These are phyloP conservation scores for Amazona finschi DNA, from an alignment of 2,797 vertebrate species.

Conservation along the genomic window DNA sequence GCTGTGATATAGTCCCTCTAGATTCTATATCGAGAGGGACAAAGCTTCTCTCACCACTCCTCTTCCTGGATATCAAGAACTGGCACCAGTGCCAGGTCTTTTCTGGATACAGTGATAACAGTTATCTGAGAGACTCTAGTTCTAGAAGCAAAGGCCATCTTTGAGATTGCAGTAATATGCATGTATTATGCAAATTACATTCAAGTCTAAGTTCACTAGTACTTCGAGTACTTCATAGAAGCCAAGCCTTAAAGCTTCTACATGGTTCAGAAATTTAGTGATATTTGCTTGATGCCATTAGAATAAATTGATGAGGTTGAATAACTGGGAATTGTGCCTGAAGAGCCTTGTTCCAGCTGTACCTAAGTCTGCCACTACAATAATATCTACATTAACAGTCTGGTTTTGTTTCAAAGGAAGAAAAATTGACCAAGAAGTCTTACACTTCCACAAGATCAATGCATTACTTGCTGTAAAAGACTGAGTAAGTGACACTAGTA, in stretches of 20 bases:
- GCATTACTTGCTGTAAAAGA: not conserved
- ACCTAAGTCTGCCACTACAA: not conserved
- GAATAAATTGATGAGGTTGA: not conserved
- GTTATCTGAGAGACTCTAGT: not conserved
- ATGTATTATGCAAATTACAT: not conserved
- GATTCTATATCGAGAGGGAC: not conserved
- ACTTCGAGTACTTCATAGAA: not conserved
- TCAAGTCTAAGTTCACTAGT: not conserved
- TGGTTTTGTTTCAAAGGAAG: not conserved
- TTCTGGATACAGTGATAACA: not conserved
- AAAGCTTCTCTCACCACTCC: not conserved
- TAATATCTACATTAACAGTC: not conserved
- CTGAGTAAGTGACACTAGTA: not conserved
- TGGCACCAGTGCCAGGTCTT: not conserved
- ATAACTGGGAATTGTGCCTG: not conserved
- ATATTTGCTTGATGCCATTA: not conserved
- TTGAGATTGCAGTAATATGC: not conserved
- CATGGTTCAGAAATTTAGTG: not conserved
- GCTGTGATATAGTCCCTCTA: not conserved
- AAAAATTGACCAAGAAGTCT: not conserved
- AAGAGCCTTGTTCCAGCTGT: not conserved
- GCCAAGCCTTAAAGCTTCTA: not conserved
- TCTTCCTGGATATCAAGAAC: not conserved
- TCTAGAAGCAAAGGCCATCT: not conserved
- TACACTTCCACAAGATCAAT: not conserved